Conservation (phyloP, 1,140 invertebrate species). For the Euura lappo region DNA sequence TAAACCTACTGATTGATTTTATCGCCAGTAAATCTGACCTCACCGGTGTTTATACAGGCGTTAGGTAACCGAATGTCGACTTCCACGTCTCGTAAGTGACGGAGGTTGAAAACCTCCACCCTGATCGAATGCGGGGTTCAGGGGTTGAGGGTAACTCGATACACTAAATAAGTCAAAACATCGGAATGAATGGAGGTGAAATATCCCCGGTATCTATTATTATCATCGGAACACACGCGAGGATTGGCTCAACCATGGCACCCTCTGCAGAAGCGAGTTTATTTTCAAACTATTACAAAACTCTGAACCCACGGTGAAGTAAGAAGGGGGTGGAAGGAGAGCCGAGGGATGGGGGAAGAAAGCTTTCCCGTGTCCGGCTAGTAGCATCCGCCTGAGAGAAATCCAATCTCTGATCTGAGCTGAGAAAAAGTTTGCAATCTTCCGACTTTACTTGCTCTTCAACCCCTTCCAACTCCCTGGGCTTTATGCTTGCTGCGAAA, state of each 20-base stretch:
- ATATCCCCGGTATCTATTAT: too few species aligned
- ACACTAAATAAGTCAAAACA: too few species aligned
- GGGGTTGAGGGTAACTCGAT: too few species aligned
- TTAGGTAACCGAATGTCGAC: background rate
- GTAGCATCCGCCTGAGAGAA: constrained; percentile 37
- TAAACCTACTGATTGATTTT: constrained; percentile 53
- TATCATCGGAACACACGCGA: too few species aligned
- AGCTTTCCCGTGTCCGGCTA: constrained; percentile 55
- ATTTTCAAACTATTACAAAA: background rate
- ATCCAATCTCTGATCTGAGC: constrained; percentile 16
- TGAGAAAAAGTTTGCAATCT: constrained; percentile 22
- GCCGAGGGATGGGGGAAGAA: constrained; percentile 36
- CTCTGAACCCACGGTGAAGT: background rate
- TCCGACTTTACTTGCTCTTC: constrained; percentile 12
- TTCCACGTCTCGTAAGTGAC: too few species aligned
- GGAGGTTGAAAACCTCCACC: too few species aligned
- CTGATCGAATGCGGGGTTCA: too few species aligned
- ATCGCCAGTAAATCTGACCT: constrained; percentile 54
- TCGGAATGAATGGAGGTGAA: too few species aligned
- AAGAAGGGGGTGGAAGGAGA: background rate
- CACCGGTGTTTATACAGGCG: constrained; percentile 10
- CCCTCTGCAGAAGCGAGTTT: background rate
- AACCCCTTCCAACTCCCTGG: constrained; percentile 18
- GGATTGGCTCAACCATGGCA: too few species aligned
- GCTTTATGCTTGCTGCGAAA: background rate